Conservation (phyloP, 1,140 invertebrate species). For the Hestina assimilis region DNA sequence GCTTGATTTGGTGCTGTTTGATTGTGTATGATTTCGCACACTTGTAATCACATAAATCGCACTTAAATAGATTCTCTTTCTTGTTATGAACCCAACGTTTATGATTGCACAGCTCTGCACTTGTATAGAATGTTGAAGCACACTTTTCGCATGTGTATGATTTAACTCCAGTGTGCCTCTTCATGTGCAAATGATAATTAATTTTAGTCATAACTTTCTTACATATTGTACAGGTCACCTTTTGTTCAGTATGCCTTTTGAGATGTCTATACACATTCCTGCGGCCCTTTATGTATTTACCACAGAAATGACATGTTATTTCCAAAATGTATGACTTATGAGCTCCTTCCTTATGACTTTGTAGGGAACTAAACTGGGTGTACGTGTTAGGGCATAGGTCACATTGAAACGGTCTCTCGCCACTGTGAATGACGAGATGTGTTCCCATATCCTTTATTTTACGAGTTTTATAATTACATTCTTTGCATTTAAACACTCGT, state of each 20-base stretch:
- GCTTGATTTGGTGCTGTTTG: slow-evolving; percentile 43
- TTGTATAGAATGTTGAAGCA: slow-evolving; percentile 48
- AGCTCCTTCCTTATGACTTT: slow-evolving; percentile 42
- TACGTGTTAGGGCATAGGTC: slow-evolving; percentile 44
- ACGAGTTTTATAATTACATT: slow-evolving; percentile 45
- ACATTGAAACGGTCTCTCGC: slow-evolving; percentile 49
- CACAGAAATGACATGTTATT: slow-evolving; percentile 55
- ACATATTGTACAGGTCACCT: slow-evolving; percentile 47
- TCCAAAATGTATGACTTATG: slow-evolving; percentile 46
- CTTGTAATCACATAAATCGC: slow-evolving; percentile 51
- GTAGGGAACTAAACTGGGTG: slow-evolving; percentile 47
- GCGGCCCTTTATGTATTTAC: slow-evolving; percentile 48
- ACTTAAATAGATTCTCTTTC: slow-evolving; percentile 35
- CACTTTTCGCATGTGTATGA: slow-evolving; percentile 56
- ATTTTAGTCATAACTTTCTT: slow-evolving; percentile 40
- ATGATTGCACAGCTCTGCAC: slow-evolving; percentile 55
- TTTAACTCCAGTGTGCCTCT: slow-evolving; percentile 48
- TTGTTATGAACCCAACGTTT: slow-evolving; percentile 46
- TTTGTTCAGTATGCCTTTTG: slow-evolving; percentile 34
- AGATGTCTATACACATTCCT: slow-evolving; percentile 46
- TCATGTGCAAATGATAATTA: slow-evolving; percentile 42
- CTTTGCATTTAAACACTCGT: slow-evolving; percentile 52
- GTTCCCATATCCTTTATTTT: slow-evolving; percentile 46
- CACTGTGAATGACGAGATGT: slow-evolving; percentile 51
- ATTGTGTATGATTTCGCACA: slow-evolving; percentile 24